These are phyloP conservation scores for Rhinopomastus cyanomelas DNA, from an alignment of 2,113 vertebrate species.

Conservation along the genomic window DNA sequence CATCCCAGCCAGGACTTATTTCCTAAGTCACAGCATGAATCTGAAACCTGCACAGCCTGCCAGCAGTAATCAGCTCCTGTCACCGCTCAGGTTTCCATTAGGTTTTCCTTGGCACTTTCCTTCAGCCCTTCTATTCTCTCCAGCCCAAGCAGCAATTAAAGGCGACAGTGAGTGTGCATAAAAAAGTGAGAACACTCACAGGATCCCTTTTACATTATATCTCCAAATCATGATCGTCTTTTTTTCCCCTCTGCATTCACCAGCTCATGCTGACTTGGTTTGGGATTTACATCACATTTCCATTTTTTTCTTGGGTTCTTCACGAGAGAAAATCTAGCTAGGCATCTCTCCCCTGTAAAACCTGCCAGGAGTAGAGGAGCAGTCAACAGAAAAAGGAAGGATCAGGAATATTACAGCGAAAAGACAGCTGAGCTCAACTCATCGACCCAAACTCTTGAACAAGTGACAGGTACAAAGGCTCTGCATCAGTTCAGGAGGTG, in stretches of 20 bases:
- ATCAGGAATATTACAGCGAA: background rate
- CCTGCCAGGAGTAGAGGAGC: background rate
- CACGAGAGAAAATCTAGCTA: background rate
- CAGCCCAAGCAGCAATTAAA: slow-evolving; percentile 27
- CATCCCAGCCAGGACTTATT: slow-evolving; percentile 31
- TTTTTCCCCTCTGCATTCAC: background rate
- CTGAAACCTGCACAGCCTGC: slow-evolving; percentile 30
- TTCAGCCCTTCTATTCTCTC: background rate
- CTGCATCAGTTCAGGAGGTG: background rate
- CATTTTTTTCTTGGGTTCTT: background rate
- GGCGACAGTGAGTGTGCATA: background rate
- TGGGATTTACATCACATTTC: background rate
- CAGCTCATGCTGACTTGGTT: background rate
- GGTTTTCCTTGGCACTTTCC: slow-evolving; percentile 10
- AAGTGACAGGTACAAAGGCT: background rate
- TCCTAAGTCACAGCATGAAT: slow-evolving; percentile 56
- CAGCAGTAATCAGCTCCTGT: background rate
- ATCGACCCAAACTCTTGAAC: background rate
- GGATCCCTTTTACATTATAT: slow-evolving; percentile 8
- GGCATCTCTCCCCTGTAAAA: background rate
- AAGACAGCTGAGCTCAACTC: background rate
- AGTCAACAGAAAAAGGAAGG: background rate
- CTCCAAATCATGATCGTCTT: background rate
- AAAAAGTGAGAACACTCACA: background rate
- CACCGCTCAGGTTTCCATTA: slow-evolving; percentile 35